Conservation (phyloP, 2,888 invertebrate species). For the Agapostemon virescens region DNA sequence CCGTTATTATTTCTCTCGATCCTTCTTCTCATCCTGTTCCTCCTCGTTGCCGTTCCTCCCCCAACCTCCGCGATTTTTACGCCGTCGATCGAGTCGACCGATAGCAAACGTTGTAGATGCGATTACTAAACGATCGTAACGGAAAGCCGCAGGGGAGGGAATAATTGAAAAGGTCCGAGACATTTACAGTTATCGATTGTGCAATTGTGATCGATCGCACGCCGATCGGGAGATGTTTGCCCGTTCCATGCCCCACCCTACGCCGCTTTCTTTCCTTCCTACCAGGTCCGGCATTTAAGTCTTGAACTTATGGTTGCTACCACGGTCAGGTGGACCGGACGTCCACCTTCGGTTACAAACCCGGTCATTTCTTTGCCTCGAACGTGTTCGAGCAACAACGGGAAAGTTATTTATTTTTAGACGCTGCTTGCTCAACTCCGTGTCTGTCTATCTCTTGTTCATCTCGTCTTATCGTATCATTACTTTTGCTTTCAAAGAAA, state of each 20-base stretch:
- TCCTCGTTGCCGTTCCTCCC: neutral
- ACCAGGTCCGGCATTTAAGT: constrained; percentile 32
- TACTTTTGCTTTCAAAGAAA: no score
- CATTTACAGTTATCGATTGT: constrained; percentile 52
- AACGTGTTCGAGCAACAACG: no score
- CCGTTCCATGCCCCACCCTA: constrained; percentile 6
- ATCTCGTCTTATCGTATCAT: no score
- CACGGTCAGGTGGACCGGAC: neutral
- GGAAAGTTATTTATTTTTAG: no score
- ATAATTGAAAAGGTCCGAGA: constrained; percentile 54
- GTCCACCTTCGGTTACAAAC: neutral
- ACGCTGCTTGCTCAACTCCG: no score
- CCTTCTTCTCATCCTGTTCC: neutral
- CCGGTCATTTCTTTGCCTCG: neutral
- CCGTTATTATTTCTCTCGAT: constrained; percentile 25
- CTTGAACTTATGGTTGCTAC: neutral
- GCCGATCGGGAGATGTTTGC: constrained; percentile 36
- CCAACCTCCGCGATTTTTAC: neutral
- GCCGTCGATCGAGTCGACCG: constrained; percentile 19
- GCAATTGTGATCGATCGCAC: constrained; percentile 48
- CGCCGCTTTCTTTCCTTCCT: neutral
- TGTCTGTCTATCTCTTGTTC: no score
- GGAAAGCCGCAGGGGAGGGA: constrained; percentile 35
- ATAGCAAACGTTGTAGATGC: constrained; percentile 26
- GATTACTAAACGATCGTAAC: constrained; percentile 35